Base-by-base conservation (phyloP, 2,113 vertebrate species). In the Tragelaphus scriptus region DNA sequence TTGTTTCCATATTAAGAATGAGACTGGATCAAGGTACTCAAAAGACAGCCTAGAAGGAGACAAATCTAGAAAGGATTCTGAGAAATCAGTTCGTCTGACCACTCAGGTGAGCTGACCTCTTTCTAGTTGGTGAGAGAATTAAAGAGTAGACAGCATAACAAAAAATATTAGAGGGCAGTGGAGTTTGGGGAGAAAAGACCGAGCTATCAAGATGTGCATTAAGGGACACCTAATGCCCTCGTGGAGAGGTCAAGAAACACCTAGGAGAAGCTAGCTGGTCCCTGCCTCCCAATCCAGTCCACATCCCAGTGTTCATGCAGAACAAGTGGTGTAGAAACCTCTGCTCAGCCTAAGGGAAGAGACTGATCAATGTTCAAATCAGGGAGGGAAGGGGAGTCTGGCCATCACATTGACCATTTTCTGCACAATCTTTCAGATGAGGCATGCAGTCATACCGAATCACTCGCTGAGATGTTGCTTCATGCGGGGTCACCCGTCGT, bases 371-470 rank as follows among this genome's bases (percentile, higher is more conserved):
- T 71, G 75, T 21, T 90, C 90, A 91, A 28, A 75, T n/a, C 63
- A 91, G 98, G 98, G 98, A 92, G 95, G 97, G 95, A 23, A 71
- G 63, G 97, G 96, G 84, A 79, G 61, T 56, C 95, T 36, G 85
- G 93, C 97, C 96, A 81, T 77, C 10, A 1, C 97, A 92, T 91
- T 98, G 97, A 98, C 94, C 95, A 14, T 91, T 98, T 98, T 98
- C 97, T 97, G 97, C 98, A 96, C 97, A 89, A 97, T 98, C 98
- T 98, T 98, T 98, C 98, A 98, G 98, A 98, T 98, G 97, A 98
- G 93, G 91, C 98, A 44, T 97, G 95, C 93, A 88, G 61, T 85
- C 96, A 91, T 91, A 49, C 95, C 97, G 95, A 91, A 95, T 97
- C 98, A 97, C 95, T 88, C 13, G 87, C 96, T 98, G 97, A 97